A percentile compares a stretch with the other conserved stretches of the same genome.
Conservation (phyloP, 2,113 vertebrate species). For the Stegostoma tigrinum region DNA sequence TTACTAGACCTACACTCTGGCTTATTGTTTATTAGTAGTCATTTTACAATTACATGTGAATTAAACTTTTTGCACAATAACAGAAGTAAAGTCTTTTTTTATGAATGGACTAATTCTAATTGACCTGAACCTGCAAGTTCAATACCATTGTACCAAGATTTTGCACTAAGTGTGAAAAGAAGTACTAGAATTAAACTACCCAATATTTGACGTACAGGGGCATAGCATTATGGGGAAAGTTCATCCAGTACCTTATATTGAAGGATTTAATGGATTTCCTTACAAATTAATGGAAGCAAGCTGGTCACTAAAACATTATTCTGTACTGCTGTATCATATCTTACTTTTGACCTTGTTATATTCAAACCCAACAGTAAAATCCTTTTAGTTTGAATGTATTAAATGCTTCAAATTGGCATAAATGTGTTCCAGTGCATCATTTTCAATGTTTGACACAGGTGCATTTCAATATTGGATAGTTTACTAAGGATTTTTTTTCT, state of each 20-base stretch:
- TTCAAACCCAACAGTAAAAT: not conserved
- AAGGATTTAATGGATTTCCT: not conserved
- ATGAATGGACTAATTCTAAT: conserved; percentile 21
- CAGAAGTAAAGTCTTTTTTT: conserved; percentile 3
- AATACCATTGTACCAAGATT: conserved; percentile 40
- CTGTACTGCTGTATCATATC: not conserved
- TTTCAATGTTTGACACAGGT: conserved; percentile 23
- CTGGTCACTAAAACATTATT: not conserved
- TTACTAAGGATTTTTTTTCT: conserved; percentile 22
- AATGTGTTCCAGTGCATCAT: not conserved
- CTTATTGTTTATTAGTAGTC: not conserved
- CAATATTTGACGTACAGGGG: not conserved
- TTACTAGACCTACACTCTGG: not conserved
- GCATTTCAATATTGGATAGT: conserved; percentile 14
- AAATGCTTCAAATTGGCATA: not conserved
- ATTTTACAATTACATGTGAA: not conserved
- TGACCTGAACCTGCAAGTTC: conserved; percentile 50
- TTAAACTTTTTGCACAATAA: not conserved
- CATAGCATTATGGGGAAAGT: not conserved
- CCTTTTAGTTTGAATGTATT: not conserved
- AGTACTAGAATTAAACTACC: not conserved
- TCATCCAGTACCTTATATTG: not conserved
- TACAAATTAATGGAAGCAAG: not conserved
- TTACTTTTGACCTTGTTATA: not conserved
- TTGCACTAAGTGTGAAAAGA: conserved; percentile 33